A percentile compares a stretch with the other conserved stretches of the same genome.
Evolutionary conservation across 1,140 invertebrate species (phyloP).

Genomic region (Choristoneura fumiferana): DNA sequence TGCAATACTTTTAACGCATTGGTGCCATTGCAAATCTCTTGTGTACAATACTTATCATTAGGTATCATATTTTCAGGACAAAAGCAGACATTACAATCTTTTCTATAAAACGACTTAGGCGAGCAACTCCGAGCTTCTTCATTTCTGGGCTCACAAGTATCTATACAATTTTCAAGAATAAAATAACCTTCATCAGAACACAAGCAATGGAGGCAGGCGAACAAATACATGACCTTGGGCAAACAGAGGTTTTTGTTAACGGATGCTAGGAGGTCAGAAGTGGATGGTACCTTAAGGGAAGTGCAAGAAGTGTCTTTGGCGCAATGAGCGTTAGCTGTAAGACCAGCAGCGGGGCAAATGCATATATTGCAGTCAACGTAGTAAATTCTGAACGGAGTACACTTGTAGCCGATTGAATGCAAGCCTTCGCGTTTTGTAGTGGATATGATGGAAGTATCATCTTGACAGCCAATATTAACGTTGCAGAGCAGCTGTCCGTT

Average conservation of each 20-base stretch:
- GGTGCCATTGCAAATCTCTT: constrained; percentile 30
- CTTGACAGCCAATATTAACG: constrained; percentile 30
- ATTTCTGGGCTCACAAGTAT: constrained; percentile 40
- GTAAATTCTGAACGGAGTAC: constrained; percentile 56
- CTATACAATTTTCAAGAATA: constrained; percentile 47
- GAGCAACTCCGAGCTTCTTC: constrained; percentile 34
- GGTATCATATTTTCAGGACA: constrained; percentile 47
- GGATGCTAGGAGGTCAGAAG: constrained; percentile 27
- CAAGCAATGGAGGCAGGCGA: constrained; percentile 56
- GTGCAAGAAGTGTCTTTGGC: constrained; percentile 48
- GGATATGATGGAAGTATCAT: constrained; percentile 19
- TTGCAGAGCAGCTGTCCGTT: constrained; percentile 50
- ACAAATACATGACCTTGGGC: constrained; percentile 61
- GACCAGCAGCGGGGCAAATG: constrained; percentile 53
- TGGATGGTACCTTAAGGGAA: constrained; percentile 19
- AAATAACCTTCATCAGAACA: constrained; percentile 56
- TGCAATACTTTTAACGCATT: constrained; percentile 25
- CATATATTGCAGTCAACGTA: constrained; percentile 60
- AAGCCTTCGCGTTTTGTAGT: constrained; percentile 13
- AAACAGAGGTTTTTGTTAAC: constrained; percentile 45
- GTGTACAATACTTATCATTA: constrained; percentile 42
- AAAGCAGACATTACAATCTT: constrained; percentile 49
- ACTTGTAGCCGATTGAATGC: constrained; percentile 33
- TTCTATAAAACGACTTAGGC: constrained; percentile 50
- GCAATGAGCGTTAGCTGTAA: constrained; percentile 45